Evolutionary conservation across 2,888 invertebrate genomes (phyloP).

Genomic region (Pollenia amentaria): DNA sequence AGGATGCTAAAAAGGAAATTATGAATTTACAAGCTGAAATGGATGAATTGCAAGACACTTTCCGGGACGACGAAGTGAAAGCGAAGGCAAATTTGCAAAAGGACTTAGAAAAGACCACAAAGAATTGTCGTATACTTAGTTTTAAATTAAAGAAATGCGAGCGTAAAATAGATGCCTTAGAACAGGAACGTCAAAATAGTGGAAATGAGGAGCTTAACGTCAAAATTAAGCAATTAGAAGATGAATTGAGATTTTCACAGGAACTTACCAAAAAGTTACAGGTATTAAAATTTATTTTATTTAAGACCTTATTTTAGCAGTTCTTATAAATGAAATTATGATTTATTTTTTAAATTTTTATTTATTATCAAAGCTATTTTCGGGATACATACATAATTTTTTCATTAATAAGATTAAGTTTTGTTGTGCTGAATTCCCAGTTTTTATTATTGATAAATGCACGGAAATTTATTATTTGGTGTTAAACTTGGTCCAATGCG

Average conservation of each 20-base stretch:
- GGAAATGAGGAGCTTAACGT: slow-evolving; percentile 88
- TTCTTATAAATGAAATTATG: neutral
- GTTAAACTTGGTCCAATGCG: no score
- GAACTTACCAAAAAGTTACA: slow-evolving; percentile 90
- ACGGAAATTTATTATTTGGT: no score
- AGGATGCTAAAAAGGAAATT: slow-evolving; percentile 96
- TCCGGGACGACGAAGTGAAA: slow-evolving; percentile 98
- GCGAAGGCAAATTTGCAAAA: slow-evolving; percentile 97
- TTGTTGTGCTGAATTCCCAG: no score
- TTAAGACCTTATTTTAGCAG: neutral
- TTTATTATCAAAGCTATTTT: neutral
- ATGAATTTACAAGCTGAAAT: slow-evolving; percentile 98
- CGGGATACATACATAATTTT: no score
- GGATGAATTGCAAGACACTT: slow-evolving; percentile 99
- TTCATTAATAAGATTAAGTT: no score
- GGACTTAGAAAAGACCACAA: slow-evolving; percentile 97
- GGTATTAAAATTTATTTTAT: slow-evolving; percentile 79
- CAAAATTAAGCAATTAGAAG: slow-evolving; percentile 92
- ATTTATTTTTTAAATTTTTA: slow-evolving; percentile 13
- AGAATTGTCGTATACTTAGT: slow-evolving; percentile 98
- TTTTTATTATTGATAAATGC: no score
- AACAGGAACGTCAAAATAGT: slow-evolving; percentile 91
- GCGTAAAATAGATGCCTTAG: slow-evolving; percentile 93
- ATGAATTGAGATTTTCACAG: slow-evolving; percentile 92
- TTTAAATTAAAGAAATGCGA: slow-evolving; percentile 99